These are phyloP conservation scores for Oxygymnocypris stewartii DNA, from an alignment of 2,113 vertebrate genomes.

Conservation along the genomic window DNA sequence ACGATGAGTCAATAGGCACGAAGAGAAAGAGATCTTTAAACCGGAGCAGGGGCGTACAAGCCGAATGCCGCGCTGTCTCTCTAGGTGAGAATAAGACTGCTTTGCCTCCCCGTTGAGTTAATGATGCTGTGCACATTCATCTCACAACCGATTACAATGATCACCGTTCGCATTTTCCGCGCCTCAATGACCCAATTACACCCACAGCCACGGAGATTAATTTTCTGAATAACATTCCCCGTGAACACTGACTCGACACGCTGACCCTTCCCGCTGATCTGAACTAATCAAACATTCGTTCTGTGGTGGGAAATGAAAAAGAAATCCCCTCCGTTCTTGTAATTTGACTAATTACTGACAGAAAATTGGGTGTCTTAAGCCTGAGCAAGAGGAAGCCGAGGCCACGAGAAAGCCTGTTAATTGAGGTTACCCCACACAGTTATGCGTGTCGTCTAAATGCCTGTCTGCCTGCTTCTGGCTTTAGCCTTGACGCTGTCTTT, in stretches of 20 bases:
- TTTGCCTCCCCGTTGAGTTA: conserved; percentile 20
- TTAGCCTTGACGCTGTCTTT: conserved; percentile 47
- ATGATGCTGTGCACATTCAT: conserved; percentile 43
- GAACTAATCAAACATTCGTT: conserved; percentile 63
- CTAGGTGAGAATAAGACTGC: conserved; percentile 26
- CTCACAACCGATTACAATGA: conserved; percentile 57
- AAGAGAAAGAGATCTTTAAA: conserved; percentile 1
- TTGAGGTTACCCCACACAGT: conserved; percentile 59
- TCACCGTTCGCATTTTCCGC: conserved; percentile 57
- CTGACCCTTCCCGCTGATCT: conserved; percentile 64
- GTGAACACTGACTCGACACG: conserved; percentile 48
- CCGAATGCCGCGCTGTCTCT: conserved; percentile 17
- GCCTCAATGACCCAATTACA: conserved; percentile 61
- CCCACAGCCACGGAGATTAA: conserved; percentile 27
- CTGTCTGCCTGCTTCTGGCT: conserved; percentile 53
- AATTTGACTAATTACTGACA: conserved; percentile 70
- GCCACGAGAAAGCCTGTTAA: conserved; percentile 63
- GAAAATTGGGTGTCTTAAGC: conserved; percentile 60
- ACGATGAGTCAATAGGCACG: conserved; percentile 12
- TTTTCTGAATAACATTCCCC: conserved; percentile 46
- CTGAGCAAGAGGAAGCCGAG: conserved; percentile 55
- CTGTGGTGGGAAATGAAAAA: conserved; percentile 28
- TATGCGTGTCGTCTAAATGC: conserved; percentile 50
- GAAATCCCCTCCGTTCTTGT: conserved; percentile 52
- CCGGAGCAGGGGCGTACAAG: neutral